A percentile compares a stretch with the other conserved stretches of the same genome.
Conservation (phyloP, 53 echinoderm and acorn worm genomes). For the Zoroaster sp. region DNA sequence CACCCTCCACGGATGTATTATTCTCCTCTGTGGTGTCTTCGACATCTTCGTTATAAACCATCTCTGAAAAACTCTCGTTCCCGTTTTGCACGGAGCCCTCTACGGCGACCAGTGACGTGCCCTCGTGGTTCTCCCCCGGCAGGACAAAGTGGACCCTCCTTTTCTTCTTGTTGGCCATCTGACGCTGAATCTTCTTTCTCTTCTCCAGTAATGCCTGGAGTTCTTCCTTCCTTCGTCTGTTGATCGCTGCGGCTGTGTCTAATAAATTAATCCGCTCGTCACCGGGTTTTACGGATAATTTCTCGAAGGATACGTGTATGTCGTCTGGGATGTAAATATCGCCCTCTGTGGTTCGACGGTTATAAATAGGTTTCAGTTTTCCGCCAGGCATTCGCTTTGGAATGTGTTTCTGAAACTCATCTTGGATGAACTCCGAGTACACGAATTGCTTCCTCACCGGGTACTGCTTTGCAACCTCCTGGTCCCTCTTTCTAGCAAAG, state of each 20-base stretch:
- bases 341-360: slow-evolving; percentile 49
- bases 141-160: slow-evolving; percentile 54
- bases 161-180: slow-evolving; percentile 49
- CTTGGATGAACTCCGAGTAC: slow-evolving; percentile 74
- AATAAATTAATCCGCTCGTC: slow-evolving; percentile 1
- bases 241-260: slow-evolving; percentile 44
- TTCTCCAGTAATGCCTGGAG: slow-evolving; percentile 57
- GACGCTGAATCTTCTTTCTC: slow-evolving; percentile 39
- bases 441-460: slow-evolving; percentile 85
- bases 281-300: slow-evolving; percentile 11
- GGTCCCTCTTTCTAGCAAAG: slow-evolving; percentile 53
- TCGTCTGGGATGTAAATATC: slow-evolving; percentile 64
- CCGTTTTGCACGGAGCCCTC: not conserved
- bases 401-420: slow-evolving; percentile 73
- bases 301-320: slow-evolving; percentile 52
- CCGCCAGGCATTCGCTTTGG: slow-evolving; percentile 75
- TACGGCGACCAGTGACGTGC: not conserved
- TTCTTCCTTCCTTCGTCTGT: slow-evolving; percentile 55
- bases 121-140: slow-evolving; percentile 29
- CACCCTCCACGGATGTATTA: not conserved
- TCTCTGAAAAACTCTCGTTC: not conserved
- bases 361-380: slow-evolving; percentile 82
- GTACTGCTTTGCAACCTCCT: slow-evolving; percentile 70
- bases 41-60: not conserved
- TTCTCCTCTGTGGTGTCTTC: not conserved